These are phyloP conservation scores for Nycteola revayana DNA, from an alignment of 2,888 invertebrate species.

Conservation along the genomic window DNA sequence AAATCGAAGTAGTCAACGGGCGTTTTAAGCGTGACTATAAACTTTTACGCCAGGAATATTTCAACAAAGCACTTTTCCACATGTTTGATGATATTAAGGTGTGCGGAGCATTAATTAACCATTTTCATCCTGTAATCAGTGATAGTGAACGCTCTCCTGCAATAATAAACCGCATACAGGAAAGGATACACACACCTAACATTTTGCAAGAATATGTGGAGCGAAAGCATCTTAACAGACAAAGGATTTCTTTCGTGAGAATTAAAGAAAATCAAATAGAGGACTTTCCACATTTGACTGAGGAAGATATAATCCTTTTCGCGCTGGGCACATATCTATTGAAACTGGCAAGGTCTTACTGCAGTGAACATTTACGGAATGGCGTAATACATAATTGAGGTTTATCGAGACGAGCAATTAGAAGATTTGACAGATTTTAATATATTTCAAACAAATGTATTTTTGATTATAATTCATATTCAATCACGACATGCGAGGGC, in stretches of 20 bases:
- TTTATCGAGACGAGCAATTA: conserved; percentile 7
- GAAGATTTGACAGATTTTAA: conserved; percentile 3
- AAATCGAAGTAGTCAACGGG: conserved; percentile 9
- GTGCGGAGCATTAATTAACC: neutral
- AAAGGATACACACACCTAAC: conserved; percentile 2
- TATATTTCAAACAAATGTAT: conserved; percentile 3
- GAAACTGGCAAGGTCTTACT: conserved; percentile 12
- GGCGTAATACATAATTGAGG: conserved; percentile 8
- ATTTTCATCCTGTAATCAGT: conserved; percentile 3
- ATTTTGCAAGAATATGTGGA: conserved; percentile 2
- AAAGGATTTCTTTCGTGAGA: neutral
- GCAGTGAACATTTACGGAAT: conserved; percentile 8
- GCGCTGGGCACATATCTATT: conserved; percentile 8
- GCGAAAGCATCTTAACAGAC: neutral
- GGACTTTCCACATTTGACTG: neutral
- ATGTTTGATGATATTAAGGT: conserved; percentile 1
- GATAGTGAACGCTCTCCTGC: conserved; percentile 8
- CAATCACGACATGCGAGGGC: conserved; percentile 3
- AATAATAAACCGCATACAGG: conserved; percentile 11
- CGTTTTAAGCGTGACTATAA: conserved; percentile 11
- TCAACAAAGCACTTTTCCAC: conserved; percentile 1
- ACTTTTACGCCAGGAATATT: conserved; percentile 4
- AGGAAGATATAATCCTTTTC: neutral
- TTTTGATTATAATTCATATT: conserved; percentile 4
- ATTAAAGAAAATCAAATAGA: neutral